Conservation (phyloP, 2,797 vertebrate species). For the Toxotes lorentzi region DNA sequence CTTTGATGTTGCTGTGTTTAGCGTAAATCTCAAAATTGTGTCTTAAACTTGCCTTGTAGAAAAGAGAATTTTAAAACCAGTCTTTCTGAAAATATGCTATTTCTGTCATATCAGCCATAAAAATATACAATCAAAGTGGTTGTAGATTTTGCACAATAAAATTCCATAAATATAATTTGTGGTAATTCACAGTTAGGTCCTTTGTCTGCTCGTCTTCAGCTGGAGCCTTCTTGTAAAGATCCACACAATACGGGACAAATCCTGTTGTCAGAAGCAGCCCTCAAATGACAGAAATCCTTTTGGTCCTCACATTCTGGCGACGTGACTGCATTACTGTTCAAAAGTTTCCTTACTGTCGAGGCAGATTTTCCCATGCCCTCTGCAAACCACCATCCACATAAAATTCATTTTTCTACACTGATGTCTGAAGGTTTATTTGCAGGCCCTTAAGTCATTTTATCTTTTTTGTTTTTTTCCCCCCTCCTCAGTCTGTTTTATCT, state of each 20-base stretch:
- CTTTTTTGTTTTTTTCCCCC: constrained; percentile 29
- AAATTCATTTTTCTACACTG: constrained; percentile 60
- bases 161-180: constrained; percentile 2
- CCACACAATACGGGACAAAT: constrained; percentile 28
- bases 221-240: constrained; percentile 19
- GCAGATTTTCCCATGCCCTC: constrained; percentile 76
- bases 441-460: constrained; percentile 62
- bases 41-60: background rate
- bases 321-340: constrained; percentile 85
- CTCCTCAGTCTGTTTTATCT: constrained; percentile 68
- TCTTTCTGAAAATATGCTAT: background rate
- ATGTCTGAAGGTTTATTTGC: constrained; percentile 77
- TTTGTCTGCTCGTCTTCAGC: constrained; percentile 21
- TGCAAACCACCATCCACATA: constrained; percentile 49
- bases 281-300: constrained; percentile 51
- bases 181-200: constrained; percentile 11
- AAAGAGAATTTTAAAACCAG: background rate
- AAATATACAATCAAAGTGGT: background rate
- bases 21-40: background rate
- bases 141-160: constrained; percentile 2
- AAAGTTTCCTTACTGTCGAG: constrained; percentile 76
- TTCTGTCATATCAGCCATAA: background rate
- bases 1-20: background rate
- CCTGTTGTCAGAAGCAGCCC: constrained; percentile 43
- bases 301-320: constrained; percentile 83